phyloP scores from a whole-genome alignment of 2,888 invertebrate species.

The Oscheius onirici region DNA sequence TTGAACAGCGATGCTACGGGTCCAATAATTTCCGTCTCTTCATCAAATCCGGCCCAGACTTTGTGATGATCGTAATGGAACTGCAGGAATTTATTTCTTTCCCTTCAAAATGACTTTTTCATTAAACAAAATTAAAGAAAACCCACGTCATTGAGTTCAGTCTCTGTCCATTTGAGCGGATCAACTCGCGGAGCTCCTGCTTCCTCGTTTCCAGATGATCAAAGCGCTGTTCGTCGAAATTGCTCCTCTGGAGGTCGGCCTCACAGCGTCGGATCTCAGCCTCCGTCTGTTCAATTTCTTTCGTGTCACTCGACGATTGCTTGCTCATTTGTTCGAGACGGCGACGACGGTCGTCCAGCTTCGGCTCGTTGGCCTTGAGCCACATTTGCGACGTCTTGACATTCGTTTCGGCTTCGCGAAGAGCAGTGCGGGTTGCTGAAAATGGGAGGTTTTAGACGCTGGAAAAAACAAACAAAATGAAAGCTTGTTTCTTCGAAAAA shows the following conservation, averaged over 20 bases:
- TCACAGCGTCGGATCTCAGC: constrained; percentile 72
- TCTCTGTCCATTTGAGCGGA: neutral
- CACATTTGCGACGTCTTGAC: constrained; percentile 83
- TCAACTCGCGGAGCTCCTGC: neutral
- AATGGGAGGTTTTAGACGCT: constrained; percentile 6
- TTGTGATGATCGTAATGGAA: constrained; percentile 16
- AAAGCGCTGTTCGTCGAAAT: constrained; percentile 40
- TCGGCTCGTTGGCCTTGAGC: constrained; percentile 12
- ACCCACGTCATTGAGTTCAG: neutral
- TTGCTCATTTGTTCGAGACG: constrained; percentile 36
- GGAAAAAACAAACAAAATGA: neutral
- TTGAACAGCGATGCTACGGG: constrained; percentile 83
- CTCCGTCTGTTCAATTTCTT: constrained; percentile 38
- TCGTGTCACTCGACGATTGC: constrained; percentile 27
- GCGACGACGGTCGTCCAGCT: constrained; percentile 38
- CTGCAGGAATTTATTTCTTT: constrained; percentile 29
- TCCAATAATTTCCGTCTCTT: constrained; percentile 75
- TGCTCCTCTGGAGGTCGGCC: constrained; percentile 34
- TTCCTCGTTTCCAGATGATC: neutral
- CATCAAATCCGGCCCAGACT: constrained; percentile 38
- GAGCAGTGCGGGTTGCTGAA: constrained; percentile 81
- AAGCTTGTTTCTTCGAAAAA: too few relatives aligned
- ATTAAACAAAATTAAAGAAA: too few relatives aligned
- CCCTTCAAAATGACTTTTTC: constrained; percentile 9
- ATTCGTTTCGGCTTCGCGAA: constrained; percentile 83